Evolutionary conservation across 2,797 vertebrate species (phyloP), one percentile per base, ranked within the genome.

Genomic region (Sebastes cheni): DNA sequence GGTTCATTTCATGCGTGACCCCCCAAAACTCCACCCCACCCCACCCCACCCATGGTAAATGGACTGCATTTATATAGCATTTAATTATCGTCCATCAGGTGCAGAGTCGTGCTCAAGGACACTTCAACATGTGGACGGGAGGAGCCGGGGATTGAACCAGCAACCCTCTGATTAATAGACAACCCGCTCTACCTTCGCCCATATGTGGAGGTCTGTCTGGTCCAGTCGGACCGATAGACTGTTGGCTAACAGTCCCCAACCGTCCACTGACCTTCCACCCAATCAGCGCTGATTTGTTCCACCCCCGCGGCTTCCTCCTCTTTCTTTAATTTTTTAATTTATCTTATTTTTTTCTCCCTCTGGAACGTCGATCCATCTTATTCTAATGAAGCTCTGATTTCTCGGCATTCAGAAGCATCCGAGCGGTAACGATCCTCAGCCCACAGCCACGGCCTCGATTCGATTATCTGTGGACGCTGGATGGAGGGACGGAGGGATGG

Each of bases 371-470:
- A 52, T 91, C 86, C 83, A 39, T 87, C 83, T 93, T 90, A 93
- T 92, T 89, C 81, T 94, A 93, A 93, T 92, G 89, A 94, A 89
- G 82, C 91, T 86, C 67, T 89, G 90, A 91, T 90, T 91, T 78
- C 12, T 3, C 68, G 60, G 62, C 81, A 56, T 89, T 89, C 75
- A 85, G 83, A 83, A 90, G 85, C 86, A 87, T 83, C 89, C 68
- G 70, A 91, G 86, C 87, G 64, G 76, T 91, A 92, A 92, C 73
- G 80, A 92, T 92, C 85, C 72, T 81, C 92, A 84, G 92, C 90
- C 91, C 83, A 82, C 79, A 93, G 91, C 90, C 86, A 81, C 67
- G 77, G 86, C 88, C 89, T 91, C 91, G 84, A 93, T 94, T 90
- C 89, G 89, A 91, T 91, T 91, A 81, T 82, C 70, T 71, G 72